Percentiles rank a stretch among this genome's conserved stretches.
These are phyloP conservation scores for Tachyglossus aculeatus DNA, from an alignment of 2,797 vertebrate genomes.

Conservation along the genomic window DNA sequence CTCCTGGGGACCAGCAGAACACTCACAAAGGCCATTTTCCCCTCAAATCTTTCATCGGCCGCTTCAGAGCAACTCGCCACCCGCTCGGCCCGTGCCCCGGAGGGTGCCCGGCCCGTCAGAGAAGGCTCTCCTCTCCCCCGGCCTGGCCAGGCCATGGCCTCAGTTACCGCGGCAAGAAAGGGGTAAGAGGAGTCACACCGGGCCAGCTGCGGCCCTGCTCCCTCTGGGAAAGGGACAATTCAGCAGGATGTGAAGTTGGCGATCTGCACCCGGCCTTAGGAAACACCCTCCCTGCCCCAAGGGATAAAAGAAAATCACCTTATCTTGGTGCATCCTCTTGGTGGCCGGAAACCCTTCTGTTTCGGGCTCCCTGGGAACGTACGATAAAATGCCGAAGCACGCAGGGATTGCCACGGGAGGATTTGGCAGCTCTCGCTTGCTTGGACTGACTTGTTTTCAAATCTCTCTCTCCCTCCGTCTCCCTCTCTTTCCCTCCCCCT, in stretches of 20 bases:
- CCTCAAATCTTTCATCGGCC: too few species aligned
- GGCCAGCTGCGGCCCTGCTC: background rate
- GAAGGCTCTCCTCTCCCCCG: background rate
- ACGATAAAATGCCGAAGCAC: background rate
- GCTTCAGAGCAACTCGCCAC: too few species aligned
- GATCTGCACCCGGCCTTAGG: background rate
- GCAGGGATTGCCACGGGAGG: background rate
- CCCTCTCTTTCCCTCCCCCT: slow-evolving; percentile 31
- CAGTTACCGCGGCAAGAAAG: slow-evolving; percentile 20
- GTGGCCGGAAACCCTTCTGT: background rate
- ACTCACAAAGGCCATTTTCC: too few species aligned
- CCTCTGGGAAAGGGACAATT: too few species aligned
- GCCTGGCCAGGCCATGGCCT: background rate
- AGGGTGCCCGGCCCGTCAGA: too few species aligned
- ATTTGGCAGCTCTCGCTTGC: slow-evolving; percentile 56
- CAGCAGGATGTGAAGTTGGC: too few species aligned
- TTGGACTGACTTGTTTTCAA: slow-evolving; percentile 28
- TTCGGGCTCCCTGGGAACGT: background rate
- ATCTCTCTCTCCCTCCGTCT: background rate
- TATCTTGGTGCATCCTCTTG: slow-evolving; percentile 43
- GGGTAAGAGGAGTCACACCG: background rate
- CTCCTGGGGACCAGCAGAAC: too few species aligned
- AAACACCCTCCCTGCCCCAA: background rate
- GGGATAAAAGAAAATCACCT: slow-evolving; percentile 26
- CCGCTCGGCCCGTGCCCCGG: too few species aligned